Base-by-base conservation (phyloP, 2,888 invertebrate genomes). In the Lepidonotus clava region DNA sequence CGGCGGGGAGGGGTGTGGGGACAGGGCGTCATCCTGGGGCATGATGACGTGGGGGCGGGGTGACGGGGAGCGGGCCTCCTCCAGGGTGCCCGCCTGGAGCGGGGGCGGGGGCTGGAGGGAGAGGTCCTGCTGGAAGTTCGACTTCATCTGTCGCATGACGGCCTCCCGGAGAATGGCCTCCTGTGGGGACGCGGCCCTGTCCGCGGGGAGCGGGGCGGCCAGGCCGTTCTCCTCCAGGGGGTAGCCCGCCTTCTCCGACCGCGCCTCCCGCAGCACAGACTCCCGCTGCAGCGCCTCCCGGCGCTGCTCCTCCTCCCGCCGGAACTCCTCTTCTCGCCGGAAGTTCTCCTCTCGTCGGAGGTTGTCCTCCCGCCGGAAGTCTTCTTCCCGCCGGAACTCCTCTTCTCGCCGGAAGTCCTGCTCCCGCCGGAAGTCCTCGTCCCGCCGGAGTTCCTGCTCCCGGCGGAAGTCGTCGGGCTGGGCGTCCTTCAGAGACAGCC, bases 111-210 rank as follows among this genome's bases (percentile, higher is more conserved):
- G 51, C 51, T 51, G 4, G 8, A 46, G 80, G 14, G 46, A 46
- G 41, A 32, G 51, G 1, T 46, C 24, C 51, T 28, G 24, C 41
- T 51, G 51, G 80, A 80, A 80, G 80, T 51, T 41, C n/a, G 80
- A 46, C 51, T 80, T 80, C 80, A 80, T 80, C 80, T 80, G 80
- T 24, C 80, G 24, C 32, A 80, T 24, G 6, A 80, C 51, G 0
- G 80, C 80, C 80, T 80, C 80, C 46, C 80, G 21, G 18, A 71
- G 38, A 18, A 71, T 71, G 46, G 80, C 80, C 32, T 41, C 80
- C 34, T 76, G 76, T 21, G 38, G 32, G 6, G 34, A 14, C 34
- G 18, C 11, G 1, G 4, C 6, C 36, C 28, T 5, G 1, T 28
- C 46, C 28, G 41, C 80, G 21, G 34, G 36, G 8, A 61, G 11